These are phyloP conservation scores for Hypselothyrea guttata DNA, from an alignment of 2,888 invertebrate species.

Conservation along the genomic window DNA sequence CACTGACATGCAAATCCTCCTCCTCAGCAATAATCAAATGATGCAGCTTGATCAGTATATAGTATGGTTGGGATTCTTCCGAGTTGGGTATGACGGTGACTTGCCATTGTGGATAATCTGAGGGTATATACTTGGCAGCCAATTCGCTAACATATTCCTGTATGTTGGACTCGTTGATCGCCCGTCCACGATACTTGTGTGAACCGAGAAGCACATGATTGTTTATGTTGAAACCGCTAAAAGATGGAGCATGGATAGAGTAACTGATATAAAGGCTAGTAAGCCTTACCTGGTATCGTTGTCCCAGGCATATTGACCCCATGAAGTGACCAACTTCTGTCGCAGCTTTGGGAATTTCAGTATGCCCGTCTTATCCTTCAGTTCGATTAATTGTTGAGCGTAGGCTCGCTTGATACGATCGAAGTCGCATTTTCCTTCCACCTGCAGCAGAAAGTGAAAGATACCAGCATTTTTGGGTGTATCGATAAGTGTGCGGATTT, in stretches of 20 bases:
- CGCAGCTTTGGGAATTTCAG: slow-evolving; percentile 87
- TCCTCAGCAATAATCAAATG: slow-evolving; percentile 89
- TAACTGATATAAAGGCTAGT: neutral
- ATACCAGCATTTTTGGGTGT: slow-evolving; percentile 89
- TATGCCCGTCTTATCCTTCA: slow-evolving; percentile 84
- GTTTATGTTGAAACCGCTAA: slow-evolving; percentile 83
- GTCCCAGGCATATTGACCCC: slow-evolving; percentile 90
- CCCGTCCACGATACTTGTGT: slow-evolving; percentile 86
- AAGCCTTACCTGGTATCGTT: slow-evolving; percentile 82
- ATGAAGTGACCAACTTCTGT: slow-evolving; percentile 87
- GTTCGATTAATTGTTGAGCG: slow-evolving; percentile 83
- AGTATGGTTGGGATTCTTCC: slow-evolving; percentile 83
- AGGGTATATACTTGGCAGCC: slow-evolving; percentile 89
- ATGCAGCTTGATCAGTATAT: slow-evolving; percentile 88
- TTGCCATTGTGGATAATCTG: slow-evolving; percentile 91
- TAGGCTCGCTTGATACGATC: slow-evolving; percentile 84
- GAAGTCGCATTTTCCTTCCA: slow-evolving; percentile 85
- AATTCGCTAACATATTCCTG: slow-evolving; percentile 91
- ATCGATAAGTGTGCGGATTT: slow-evolving; percentile 87
- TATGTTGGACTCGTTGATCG: slow-evolving; percentile 88
- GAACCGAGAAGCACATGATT: slow-evolving; percentile 88
- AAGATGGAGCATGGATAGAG: neutral
- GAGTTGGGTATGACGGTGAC: slow-evolving; percentile 87
- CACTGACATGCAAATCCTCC: slow-evolving; percentile 87
- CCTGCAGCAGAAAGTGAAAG: slow-evolving; percentile 86